Percentiles rank a stretch among this genome's conserved stretches.
Conservation (phyloP, 2,888 invertebrate genomes). For the Linnaemya tessellans region DNA sequence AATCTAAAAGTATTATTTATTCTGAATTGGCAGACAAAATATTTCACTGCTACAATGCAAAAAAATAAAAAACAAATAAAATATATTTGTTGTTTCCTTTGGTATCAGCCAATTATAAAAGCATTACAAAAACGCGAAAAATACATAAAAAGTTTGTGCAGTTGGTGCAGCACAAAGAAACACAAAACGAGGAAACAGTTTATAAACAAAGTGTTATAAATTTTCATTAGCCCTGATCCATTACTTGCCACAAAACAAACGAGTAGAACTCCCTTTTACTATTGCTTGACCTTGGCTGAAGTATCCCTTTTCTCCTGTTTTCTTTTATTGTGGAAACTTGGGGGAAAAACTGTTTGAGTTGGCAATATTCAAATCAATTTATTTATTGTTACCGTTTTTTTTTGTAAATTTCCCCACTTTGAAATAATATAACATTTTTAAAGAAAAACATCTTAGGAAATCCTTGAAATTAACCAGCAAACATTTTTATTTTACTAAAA, state of each 20-base stretch:
- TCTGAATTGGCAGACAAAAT: constrained; percentile 65
- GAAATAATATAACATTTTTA: neutral
- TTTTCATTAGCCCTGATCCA: constrained; percentile 42
- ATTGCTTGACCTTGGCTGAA: constrained; percentile 54
- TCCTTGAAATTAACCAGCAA: constrained; percentile 52
- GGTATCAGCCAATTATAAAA: constrained; percentile 68
- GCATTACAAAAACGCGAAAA: constrained; percentile 70
- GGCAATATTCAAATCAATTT: constrained; percentile 66
- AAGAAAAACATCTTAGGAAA: constrained; percentile 16
- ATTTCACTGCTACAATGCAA: constrained; percentile 32
- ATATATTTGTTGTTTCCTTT: constrained; percentile 27
- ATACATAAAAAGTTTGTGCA: constrained; percentile 64
- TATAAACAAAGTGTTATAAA: constrained; percentile 40
- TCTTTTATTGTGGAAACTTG: neutral
- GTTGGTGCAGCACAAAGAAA: constrained; percentile 27
- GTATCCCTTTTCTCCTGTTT: neutral
- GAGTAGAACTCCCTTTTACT: constrained; percentile 3
- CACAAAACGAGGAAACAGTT: constrained; percentile 32
- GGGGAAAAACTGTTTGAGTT: constrained; percentile 25
- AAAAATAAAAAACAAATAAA: constrained; percentile 23
- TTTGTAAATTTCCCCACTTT: constrained; percentile 12
- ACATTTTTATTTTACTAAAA: neutral
- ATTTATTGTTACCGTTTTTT: neutral
- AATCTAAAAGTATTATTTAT: constrained; percentile 59
- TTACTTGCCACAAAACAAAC: constrained; percentile 32